These are phyloP conservation scores for Camelus bactrianus DNA, from an alignment of 2,113 vertebrate genomes.

Conservation along the genomic window DNA sequence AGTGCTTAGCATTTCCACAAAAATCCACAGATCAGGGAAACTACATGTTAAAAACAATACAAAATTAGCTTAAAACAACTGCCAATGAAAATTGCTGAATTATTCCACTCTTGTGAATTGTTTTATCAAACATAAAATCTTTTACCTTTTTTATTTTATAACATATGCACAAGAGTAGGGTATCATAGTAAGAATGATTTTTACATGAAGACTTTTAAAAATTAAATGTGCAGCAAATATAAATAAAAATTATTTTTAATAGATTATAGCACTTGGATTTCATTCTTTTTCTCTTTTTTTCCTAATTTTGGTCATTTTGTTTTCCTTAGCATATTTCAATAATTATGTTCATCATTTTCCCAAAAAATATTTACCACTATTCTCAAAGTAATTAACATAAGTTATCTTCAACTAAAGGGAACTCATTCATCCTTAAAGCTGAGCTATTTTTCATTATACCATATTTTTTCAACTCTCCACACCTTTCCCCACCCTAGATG, in stretches of 20 bases:
- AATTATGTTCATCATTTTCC: neutral
- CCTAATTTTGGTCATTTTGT: neutral
- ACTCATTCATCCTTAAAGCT: neutral
- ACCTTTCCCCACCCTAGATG: neutral
- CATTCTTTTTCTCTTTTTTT: neutral
- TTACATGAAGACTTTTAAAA: neutral
- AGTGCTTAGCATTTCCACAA: neutral
- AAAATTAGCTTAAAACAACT: neutral
- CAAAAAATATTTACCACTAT: neutral
- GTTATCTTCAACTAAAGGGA: neutral
- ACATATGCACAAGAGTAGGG: neutral
- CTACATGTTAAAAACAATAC: neutral
- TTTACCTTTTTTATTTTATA: neutral
- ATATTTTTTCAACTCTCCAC: neutral
- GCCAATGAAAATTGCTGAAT: neutral
- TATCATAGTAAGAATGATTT: neutral
- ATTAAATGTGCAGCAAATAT: neutral
- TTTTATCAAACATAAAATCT: constrained; percentile 1
- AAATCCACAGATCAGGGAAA: neutral
- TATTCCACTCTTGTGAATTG: neutral
- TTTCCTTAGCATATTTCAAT: neutral
- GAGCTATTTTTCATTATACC: neutral
- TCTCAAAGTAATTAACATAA: neutral
- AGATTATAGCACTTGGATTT: neutral
- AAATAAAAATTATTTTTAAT: neutral